Percentiles rank a stretch among this genome's conserved stretches.
Conservation (phyloP, 1,140 invertebrate species). For the Bradysia coprophila region DNA sequence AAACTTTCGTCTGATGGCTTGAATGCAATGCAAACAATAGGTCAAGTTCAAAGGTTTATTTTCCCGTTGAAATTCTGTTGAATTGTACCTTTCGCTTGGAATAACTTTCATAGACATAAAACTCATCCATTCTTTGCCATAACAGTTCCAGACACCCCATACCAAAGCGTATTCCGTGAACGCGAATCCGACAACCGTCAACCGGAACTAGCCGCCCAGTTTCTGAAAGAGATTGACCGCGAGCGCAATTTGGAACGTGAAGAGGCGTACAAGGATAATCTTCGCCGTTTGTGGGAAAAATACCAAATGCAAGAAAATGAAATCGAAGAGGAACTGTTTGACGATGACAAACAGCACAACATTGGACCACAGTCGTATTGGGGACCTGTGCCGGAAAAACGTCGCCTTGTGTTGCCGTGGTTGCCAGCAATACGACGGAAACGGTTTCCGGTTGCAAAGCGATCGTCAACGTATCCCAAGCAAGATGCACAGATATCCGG, state of each 20-base stretch:
- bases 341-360: conserved; percentile 29
- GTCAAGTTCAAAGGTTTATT: no score
- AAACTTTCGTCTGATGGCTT: no score
- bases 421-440: conserved; percentile 26
- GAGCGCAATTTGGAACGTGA: conserved; percentile 21
- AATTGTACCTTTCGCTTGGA: not conserved
- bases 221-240: conserved; percentile 30
- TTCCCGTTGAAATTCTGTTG: no score
- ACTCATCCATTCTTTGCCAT: not conserved
- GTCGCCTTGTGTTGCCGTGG: conserved; percentile 23
- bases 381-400: conserved; percentile 23
- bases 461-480: conserved; percentile 18
- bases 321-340: conserved; percentile 20
- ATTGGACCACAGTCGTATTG: conserved; percentile 32
- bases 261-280: conserved; percentile 31
- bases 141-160: conserved; percentile 6
- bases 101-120: not conserved
- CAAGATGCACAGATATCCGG: conserved; percentile 6
- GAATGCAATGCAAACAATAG: no score
- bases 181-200: conserved; percentile 25
- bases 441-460: conserved; percentile 41
- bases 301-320: conserved; percentile 27
- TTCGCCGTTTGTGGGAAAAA: conserved; percentile 37
- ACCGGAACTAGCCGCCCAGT: conserved; percentile 33
- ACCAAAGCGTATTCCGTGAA: conserved; percentile 31